phyloP scores from a whole-genome alignment of 2,113 vertebrate genomes.

The Aleadryas rufinucha region DNA sequence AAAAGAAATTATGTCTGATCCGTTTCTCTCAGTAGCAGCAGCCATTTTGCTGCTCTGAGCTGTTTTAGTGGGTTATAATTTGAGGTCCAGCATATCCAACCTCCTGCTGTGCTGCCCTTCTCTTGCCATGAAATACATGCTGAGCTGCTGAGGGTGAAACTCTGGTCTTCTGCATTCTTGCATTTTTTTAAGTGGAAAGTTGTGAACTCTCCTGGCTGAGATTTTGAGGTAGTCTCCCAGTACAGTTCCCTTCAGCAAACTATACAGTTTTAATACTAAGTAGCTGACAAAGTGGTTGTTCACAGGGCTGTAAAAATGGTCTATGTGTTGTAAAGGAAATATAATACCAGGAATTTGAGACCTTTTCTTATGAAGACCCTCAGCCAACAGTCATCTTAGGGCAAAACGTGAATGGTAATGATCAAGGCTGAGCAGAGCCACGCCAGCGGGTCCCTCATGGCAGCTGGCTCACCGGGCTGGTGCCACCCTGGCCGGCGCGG shows the following conservation, averaged over 20 bases:
- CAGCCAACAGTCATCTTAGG: neutral
- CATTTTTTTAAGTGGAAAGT: neutral
- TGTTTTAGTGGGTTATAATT: neutral
- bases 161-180: neutral
- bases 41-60: neutral
- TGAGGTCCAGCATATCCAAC: neutral
- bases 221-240: neutral
- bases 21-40: neutral
- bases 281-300: neutral
- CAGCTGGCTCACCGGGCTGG: neutral
- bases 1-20: neutral
- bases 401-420: accelerated
- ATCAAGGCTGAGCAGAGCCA: neutral
- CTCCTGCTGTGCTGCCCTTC: neutral
- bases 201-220: neutral
- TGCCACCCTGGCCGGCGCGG: accelerated
- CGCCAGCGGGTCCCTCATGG: neutral
- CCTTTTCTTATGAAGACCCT: neutral
- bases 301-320: neutral
- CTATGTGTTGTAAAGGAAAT: neutral
- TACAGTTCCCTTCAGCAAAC: neutral
- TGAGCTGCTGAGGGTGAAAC: neutral
- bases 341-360: neutral
- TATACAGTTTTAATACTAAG: neutral
- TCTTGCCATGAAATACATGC: neutral